These are phyloP conservation scores for Sula dactylatra DNA, from an alignment of 2,113 vertebrate genomes.

Conservation along the genomic window DNA sequence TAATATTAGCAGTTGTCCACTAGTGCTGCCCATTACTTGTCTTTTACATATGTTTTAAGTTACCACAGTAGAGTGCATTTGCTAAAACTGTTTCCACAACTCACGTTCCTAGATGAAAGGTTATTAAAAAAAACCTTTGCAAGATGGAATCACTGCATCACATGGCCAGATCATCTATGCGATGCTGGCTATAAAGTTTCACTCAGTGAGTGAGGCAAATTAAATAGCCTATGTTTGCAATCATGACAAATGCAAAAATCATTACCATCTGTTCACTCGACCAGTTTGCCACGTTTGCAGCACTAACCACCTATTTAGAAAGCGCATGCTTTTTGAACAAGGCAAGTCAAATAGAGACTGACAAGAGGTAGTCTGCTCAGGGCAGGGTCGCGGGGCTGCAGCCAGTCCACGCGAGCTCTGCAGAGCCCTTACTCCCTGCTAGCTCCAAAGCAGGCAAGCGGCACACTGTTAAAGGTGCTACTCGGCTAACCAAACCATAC, in stretches of 20 bases:
- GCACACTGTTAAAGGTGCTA: not conserved
- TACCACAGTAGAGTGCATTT: not conserved
- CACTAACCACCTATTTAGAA: not conserved
- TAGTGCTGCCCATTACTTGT: not conserved
- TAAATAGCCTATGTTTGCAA: not conserved
- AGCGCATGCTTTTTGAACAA: not conserved
- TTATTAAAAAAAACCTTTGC: not conserved
- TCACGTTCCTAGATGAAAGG: not conserved
- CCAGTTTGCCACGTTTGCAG: not conserved
- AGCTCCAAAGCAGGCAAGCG: not conserved
- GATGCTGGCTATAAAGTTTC: not conserved
- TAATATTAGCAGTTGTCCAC: not conserved
- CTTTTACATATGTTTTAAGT: not conserved
- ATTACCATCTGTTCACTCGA: not conserved
- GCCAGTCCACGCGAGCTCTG: fast-evolving
- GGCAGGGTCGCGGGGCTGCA: not conserved
- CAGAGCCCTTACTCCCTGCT: not conserved
- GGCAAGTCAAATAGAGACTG: not conserved
- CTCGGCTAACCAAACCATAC: not conserved
- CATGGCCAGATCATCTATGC: not conserved
- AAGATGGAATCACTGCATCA: not conserved
- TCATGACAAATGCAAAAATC: not conserved
- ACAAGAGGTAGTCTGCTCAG: not conserved
- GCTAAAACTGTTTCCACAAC: not conserved
- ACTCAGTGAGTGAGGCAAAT: not conserved